phyloP scores from a whole-genome alignment of 2,888 invertebrate genomes.

The Andrena bucephala region DNA sequence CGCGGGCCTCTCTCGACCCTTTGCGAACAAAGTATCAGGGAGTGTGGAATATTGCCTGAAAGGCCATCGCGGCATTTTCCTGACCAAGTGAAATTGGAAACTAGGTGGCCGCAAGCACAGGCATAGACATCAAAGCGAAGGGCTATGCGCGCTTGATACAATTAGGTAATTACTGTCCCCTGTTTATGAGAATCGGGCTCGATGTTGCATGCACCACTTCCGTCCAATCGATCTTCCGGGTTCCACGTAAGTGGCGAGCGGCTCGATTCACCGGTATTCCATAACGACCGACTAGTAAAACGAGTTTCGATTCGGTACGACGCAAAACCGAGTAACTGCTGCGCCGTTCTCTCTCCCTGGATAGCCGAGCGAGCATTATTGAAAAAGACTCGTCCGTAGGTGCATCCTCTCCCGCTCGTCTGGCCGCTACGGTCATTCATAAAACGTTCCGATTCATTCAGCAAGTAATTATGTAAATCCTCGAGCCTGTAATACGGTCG shows the following conservation, averaged over 20 bases:
- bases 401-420: slow-evolving; percentile 30
- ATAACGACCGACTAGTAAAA: slow-evolving; percentile 61
- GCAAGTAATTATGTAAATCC: slow-evolving; percentile 25
- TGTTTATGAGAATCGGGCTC: slow-evolving; percentile 48
- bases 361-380: slow-evolving; percentile 29
- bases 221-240: slow-evolving; percentile 68
- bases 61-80: too few species aligned
- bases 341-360: slow-evolving; percentile 12
- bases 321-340: slow-evolving; percentile 36
- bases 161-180: slow-evolving; percentile 48
- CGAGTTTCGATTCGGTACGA: slow-evolving; percentile 57
- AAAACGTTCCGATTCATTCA: neutral
- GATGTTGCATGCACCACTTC: slow-evolving; percentile 54
- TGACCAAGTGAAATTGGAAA: slow-evolving; percentile 1
- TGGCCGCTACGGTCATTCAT: slow-evolving; percentile 17
- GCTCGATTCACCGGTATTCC: slow-evolving; percentile 60
- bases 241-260: slow-evolving; percentile 62
- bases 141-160: neutral
- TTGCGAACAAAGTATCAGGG: neutral
- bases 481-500: neutral
- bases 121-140: neutral
- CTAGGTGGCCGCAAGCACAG: neutral
- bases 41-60: too few species aligned
- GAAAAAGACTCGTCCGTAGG: slow-evolving; percentile 25
- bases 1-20: neutral